phyloP scores from a whole-genome alignment of 2,113 vertebrate genomes.

The Otus sunia region DNA sequence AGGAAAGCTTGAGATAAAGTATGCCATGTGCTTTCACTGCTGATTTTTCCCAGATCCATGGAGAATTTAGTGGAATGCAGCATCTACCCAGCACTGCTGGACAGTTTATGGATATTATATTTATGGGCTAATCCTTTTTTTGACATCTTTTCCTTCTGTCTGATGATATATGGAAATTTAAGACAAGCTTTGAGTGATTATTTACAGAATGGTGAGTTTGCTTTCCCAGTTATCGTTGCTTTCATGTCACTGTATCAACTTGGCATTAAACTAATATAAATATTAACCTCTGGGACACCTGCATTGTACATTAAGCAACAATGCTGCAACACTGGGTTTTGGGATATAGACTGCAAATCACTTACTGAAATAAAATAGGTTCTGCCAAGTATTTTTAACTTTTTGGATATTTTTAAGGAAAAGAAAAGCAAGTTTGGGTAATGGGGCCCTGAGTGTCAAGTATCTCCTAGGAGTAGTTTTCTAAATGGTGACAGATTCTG shows the following conservation, averaged over 20 bases:
- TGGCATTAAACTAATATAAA: background rate
- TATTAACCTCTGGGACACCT: background rate
- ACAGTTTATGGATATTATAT: background rate
- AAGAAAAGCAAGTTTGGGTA: background rate
- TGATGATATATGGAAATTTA: accelerated
- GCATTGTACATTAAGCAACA: background rate
- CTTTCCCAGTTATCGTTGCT: background rate
- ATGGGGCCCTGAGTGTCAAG: background rate
- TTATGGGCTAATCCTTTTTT: background rate
- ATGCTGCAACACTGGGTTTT: background rate
- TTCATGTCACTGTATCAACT: background rate
- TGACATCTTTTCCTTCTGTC: background rate
- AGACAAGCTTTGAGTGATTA: background rate
- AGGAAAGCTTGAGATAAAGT: background rate
- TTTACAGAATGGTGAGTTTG: background rate
- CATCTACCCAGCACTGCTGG: background rate
- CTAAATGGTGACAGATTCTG: background rate
- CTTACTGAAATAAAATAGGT: background rate
- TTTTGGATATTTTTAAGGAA: background rate
- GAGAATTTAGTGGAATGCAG: background rate
- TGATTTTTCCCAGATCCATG: background rate
- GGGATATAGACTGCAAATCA: background rate
- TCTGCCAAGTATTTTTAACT: background rate
- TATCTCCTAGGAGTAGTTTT: background rate
- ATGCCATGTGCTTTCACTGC: background rate